These are phyloP conservation scores for Pedionomus torquatus DNA, from an alignment of 2,113 vertebrate species.

Conservation along the genomic window DNA sequence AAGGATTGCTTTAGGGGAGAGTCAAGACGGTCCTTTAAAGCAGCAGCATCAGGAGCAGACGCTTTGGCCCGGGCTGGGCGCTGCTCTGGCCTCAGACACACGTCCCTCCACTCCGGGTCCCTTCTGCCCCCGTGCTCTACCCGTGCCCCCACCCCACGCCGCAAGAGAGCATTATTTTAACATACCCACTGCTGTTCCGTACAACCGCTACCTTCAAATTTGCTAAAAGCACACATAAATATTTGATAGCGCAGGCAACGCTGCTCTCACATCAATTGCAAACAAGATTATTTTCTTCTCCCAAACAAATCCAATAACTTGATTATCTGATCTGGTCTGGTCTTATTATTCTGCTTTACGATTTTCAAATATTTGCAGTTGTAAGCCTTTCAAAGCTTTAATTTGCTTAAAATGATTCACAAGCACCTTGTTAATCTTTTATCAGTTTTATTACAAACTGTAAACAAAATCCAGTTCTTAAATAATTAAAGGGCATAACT, in stretches of 20 bases:
- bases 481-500: constrained; percentile 69
- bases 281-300: neutral
- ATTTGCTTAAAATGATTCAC: constrained; percentile 59
- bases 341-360: neutral
- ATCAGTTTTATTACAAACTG: constrained; percentile 71
- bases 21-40: neutral
- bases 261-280: neutral
- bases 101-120: too few species aligned
- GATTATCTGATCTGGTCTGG: constrained; percentile 22
- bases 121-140: neutral
- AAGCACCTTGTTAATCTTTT: constrained; percentile 73
- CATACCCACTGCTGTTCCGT: neutral
- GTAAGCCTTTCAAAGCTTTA: constrained; percentile 55
- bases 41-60: fast-evolving
- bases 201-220: constrained; percentile 13
- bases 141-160: neutral
- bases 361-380: constrained; percentile 54
- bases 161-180: neutral
- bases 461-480: constrained; percentile 72
- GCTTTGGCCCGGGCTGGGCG: neutral
- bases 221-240: constrained; percentile 45
- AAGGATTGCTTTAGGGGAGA: neutral
- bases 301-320: constrained; percentile 35
- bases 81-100: fast-evolving
- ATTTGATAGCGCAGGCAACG: constrained; percentile 18